Conservation (phyloP, 1,140 invertebrate species). For the Drosophila pseudoobscura region DNA sequence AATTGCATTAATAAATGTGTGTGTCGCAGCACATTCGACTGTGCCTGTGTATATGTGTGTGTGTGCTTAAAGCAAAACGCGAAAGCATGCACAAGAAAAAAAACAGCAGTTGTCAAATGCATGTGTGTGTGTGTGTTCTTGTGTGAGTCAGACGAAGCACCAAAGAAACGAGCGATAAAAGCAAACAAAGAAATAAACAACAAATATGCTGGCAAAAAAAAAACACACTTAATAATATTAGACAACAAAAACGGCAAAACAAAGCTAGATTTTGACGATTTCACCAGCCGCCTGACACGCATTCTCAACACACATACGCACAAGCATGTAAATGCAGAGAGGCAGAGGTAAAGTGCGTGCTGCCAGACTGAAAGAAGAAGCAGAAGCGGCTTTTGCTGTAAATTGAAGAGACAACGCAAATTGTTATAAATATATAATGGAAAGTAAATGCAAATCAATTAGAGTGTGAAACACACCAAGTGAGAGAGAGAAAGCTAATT, state of each 20-base stretch:
- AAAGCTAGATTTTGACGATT: conserved; percentile 49
- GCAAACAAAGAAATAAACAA: conserved; percentile 73
- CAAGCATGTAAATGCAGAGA: background rate
- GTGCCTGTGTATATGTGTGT: conserved; percentile 1
- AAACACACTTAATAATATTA: conserved; percentile 50
- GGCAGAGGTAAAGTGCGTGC: conserved; percentile 18
- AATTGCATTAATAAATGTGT: conserved; percentile 60
- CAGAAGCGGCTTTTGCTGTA: conserved; percentile 17
- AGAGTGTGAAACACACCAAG: background rate
- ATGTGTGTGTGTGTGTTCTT: conserved; percentile 23
- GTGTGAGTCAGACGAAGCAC: conserved; percentile 62
- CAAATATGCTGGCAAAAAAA: conserved; percentile 52
- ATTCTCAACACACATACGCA: background rate
- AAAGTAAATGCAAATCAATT: conserved; percentile 27
- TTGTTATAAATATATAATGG: conserved; percentile 18
- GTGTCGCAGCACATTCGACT: too few relatives aligned
- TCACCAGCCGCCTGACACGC: conserved; percentile 32
- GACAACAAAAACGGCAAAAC: conserved; percentile 42
- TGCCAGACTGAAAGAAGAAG: conserved; percentile 12
- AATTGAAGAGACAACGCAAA: conserved; percentile 8
- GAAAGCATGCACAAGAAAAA: conserved; percentile 36
- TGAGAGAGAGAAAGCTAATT: background rate
- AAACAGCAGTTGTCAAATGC: conserved; percentile 41
- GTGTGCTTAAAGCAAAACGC: conserved; percentile 6
- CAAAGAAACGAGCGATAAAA: conserved; percentile 65